phyloP scores from a whole-genome alignment of 2,888 invertebrate genomes.

The Leuctra nigra region DNA sequence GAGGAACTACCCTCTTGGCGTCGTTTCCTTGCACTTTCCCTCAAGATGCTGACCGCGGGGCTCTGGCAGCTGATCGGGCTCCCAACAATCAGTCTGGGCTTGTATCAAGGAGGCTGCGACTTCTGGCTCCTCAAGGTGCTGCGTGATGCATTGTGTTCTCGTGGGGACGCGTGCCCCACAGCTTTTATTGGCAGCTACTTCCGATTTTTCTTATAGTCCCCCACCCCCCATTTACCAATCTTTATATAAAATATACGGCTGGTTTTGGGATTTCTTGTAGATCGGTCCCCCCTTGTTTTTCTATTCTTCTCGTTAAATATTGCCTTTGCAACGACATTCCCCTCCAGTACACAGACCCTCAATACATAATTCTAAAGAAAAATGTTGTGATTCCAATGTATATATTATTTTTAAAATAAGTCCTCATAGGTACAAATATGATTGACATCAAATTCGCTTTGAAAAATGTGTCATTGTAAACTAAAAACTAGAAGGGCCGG shows the following conservation, averaged over 20 bases:
- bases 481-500: too few relatives aligned
- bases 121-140: not conserved
- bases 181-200: conserved; percentile 2
- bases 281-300: not conserved
- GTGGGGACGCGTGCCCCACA: not conserved
- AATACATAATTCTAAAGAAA: not conserved
- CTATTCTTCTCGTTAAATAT: not conserved
- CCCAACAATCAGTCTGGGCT: too few relatives aligned
- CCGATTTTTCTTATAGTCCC: conserved; percentile 1
- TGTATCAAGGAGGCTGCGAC: not conserved
- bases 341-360: not conserved
- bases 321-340: not conserved
- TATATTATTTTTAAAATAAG: too few relatives aligned
- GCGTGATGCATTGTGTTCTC: not conserved
- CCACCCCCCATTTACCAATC: not conserved
- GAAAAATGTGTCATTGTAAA: too few relatives aligned
- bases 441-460: not conserved
- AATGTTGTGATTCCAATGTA: not conserved
- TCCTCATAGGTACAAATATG: too few relatives aligned
- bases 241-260: not conserved
- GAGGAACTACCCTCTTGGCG: not conserved
- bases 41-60: not conserved
- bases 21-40: not conserved
- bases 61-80: too few relatives aligned
- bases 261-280: not conserved